phyloP scores from a whole-genome alignment of 2,113 vertebrate genomes.

The Sturnus vulgaris region DNA sequence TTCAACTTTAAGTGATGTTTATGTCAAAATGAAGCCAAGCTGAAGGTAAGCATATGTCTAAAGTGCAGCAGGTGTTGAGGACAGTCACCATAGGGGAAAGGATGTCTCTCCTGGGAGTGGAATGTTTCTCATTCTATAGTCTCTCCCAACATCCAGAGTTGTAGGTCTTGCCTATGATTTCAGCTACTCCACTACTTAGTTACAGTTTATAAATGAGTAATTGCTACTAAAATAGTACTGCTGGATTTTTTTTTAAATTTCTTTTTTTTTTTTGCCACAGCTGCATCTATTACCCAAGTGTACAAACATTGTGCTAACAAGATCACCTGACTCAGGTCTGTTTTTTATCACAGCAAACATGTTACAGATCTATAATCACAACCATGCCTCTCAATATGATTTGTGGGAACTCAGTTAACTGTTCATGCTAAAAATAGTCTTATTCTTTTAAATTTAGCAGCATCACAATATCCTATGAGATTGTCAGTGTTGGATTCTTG shows the following conservation, averaged over 20 bases:
- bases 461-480: background rate
- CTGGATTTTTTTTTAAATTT: background rate
- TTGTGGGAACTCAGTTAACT: background rate
- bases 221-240: conserved; percentile 10
- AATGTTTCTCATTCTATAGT: background rate
- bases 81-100: background rate
- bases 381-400: background rate
- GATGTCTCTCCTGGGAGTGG: background rate
- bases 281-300: background rate
- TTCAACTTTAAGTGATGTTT: background rate
- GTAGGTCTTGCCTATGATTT: background rate
- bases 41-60: background rate
- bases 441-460: conserved; percentile 25
- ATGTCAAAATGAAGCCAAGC: background rate
- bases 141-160: background rate
- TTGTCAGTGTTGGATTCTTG: background rate
- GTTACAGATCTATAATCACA: conserved; percentile 25
- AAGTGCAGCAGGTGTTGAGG: conserved; percentile 4
- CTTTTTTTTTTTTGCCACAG: background rate
- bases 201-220: conserved; percentile 35
- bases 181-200: background rate
- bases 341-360: background rate
- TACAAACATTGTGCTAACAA: conserved; percentile 6
- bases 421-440: conserved; percentile 24
- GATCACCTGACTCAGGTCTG: conserved; percentile 35